Percentiles rank a stretch among this genome's conserved stretches.
Conservation (phyloP, 2,888 invertebrate genomes). For the Epirrhoe tristata region DNA sequence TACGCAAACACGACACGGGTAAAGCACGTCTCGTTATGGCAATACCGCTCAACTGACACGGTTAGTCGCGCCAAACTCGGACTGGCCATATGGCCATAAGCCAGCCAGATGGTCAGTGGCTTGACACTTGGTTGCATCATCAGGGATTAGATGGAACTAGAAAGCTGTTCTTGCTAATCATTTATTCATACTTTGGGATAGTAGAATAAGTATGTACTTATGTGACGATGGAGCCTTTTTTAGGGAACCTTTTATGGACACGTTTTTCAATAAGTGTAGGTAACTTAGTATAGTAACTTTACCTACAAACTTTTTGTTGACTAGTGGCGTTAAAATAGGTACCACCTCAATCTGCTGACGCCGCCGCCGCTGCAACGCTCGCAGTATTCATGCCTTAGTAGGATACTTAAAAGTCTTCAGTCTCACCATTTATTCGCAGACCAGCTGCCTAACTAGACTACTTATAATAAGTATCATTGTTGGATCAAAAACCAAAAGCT, state of each 20-base stretch:
- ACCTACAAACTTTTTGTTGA: too few relatives aligned
- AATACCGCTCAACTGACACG: slow-evolving; percentile 41
- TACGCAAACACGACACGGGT: slow-evolving; percentile 22
- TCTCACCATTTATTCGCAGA: not conserved
- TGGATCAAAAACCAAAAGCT: not conserved
- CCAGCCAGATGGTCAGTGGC: slow-evolving; percentile 47
- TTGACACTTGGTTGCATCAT: slow-evolving; percentile 27
- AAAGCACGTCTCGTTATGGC: slow-evolving; percentile 38
- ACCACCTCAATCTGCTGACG: too few relatives aligned
- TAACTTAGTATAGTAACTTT: too few relatives aligned
- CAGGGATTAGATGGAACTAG: slow-evolving; percentile 22
- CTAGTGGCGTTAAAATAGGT: too few relatives aligned
- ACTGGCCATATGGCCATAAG: slow-evolving; percentile 54
- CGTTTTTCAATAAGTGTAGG: too few relatives aligned
- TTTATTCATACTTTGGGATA: slow-evolving; percentile 1
- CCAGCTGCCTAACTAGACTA: not conserved
- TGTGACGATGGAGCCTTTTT: not conserved
- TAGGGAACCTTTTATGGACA: not conserved
- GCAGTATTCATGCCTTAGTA: not conserved
- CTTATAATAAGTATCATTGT: not conserved
- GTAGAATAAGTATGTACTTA: not conserved
- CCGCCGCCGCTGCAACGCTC: too few relatives aligned
- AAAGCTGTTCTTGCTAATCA: slow-evolving; percentile 21
- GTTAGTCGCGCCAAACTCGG: slow-evolving; percentile 48
- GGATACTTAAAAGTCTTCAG: not conserved